A percentile compares a stretch with the other conserved stretches of the same genome.
These are phyloP conservation scores for Andrena bucephala DNA, from an alignment of 2,888 invertebrate genomes.

Conservation along the genomic window DNA sequence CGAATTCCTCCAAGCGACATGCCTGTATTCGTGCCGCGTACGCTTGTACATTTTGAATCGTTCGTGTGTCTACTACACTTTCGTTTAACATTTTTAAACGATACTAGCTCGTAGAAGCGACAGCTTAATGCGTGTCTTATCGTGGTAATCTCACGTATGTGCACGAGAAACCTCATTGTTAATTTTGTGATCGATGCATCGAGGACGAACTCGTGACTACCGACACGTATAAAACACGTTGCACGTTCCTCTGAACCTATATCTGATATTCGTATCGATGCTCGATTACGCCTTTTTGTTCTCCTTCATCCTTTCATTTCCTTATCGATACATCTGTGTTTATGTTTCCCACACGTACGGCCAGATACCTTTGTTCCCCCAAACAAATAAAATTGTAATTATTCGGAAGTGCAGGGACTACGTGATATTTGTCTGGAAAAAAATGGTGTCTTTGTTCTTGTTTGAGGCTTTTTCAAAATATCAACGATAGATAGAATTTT, in stretches of 20 bases:
- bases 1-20: slow-evolving; percentile 25
- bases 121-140: slow-evolving; percentile 26
- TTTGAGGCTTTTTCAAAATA: no score
- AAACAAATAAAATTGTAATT: neutral
- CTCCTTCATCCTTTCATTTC: no score
- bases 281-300: slow-evolving; percentile 4
- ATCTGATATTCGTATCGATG: slow-evolving; percentile 25
- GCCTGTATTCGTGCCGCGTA: slow-evolving; percentile 4
- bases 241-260: slow-evolving; percentile 43
- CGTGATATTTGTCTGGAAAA: no score
- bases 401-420: neutral
- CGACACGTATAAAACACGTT: slow-evolving; percentile 62
- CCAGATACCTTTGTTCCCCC: neutral
- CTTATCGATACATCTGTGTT: no score
- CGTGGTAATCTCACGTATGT: slow-evolving; percentile 20
- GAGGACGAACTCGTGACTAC: slow-evolving; percentile 57
- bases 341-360: no score
- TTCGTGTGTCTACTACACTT: neutral
- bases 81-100: slow-evolving; percentile 14
- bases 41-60: slow-evolving; percentile 1
- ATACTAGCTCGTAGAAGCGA: neutral
- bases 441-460: no score
- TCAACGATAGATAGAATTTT: no score
- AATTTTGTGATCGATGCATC: slow-evolving; percentile 64
- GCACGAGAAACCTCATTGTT: slow-evolving; percentile 46